Evolutionary conservation across 1,140 invertebrate genomes (phyloP).

Genomic region (Drosophila varians): DNA sequence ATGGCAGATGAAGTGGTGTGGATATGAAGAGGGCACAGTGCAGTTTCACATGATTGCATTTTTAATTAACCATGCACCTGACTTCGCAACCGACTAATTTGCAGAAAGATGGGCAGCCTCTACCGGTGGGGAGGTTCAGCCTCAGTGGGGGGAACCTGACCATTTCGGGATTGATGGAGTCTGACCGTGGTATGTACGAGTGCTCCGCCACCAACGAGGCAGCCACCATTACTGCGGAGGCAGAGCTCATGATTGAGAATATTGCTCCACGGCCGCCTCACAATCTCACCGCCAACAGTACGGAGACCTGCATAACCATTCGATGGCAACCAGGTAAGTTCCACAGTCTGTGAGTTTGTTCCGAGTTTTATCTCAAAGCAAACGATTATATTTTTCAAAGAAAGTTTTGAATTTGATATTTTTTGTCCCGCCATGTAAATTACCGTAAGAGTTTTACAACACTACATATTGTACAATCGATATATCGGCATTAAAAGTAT

Average conservation of each 20-base stretch:
- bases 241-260: conserved; percentile 94
- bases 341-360: too few relatives aligned
- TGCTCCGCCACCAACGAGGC: conserved; percentile 96
- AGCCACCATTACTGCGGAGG: conserved; percentile 93
- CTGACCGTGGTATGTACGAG: conserved; percentile 95
- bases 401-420: too few relatives aligned
- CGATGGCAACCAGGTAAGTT: conserved; percentile 90
- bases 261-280: conserved; percentile 94
- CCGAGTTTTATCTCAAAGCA: too few relatives aligned
- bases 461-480: too few relatives aligned
- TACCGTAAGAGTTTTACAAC: too few relatives aligned
- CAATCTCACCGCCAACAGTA: conserved; percentile 93
- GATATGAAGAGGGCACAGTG: conserved; percentile 6
- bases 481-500: too few relatives aligned
- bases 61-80: conserved; percentile 60
- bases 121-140: conserved; percentile 88
- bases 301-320: conserved; percentile 90
- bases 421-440: too few relatives aligned
- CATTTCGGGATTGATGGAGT: conserved; percentile 91
- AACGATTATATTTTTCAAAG: too few relatives aligned
- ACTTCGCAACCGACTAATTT: conserved; percentile 19
- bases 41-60: conserved; percentile 69
- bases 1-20: neutral
- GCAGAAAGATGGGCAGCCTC: conserved; percentile 90
- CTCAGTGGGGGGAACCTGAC: conserved; percentile 94